Evolutionary conservation across 1,140 invertebrate species (phyloP), one percentile per base, ranked within the genome.

Genomic region (Ruditapes philippinarum): DNA sequence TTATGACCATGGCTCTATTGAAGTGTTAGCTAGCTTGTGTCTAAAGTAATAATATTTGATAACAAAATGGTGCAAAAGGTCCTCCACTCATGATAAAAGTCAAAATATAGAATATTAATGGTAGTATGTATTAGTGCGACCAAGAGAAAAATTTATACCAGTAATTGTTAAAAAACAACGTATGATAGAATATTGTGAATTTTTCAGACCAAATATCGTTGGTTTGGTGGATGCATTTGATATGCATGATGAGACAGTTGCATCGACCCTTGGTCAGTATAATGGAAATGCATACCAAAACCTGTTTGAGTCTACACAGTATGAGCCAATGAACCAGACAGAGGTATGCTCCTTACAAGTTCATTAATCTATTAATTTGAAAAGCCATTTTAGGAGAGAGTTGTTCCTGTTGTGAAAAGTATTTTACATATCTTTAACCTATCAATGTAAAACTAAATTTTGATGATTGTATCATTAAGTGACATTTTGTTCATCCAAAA

Each of bases 251-350:
- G 79, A 89, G 36, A 73, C 87, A n/a, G 87, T 89, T 36, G 80
- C 80, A 45, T 89, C 87, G 28, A 62, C 87, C 5, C 54, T 89
- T 14, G 87, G 87, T 28, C 22, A 33, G 51, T 89, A 82, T 65
- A 79, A 89, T 51, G 87, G 87, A 14, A 89, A 89, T 62, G 87
- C 79, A 17, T 89, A 89, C 68, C 87, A 89, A 62, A 79, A 89
- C 40, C 54, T 89, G 33, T 89, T 73, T 73, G 62, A 89, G 49
- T 82, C 87, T 9, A 83, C 87, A 62, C 62, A 89, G 54, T 42
- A 83, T 25, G 87, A 89, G 73, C 79, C 87, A 11, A 80, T 82
- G 62, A 89, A 89, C 54, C 87, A 82, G 40, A 82, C 87, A 14
- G 62, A 89, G 87, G 87, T 89, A 62, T 5, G 62, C 9, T n/a